Evolutionary conservation across 2,888 invertebrate species (phyloP).

Genomic region (Craniophora ligustri): DNA sequence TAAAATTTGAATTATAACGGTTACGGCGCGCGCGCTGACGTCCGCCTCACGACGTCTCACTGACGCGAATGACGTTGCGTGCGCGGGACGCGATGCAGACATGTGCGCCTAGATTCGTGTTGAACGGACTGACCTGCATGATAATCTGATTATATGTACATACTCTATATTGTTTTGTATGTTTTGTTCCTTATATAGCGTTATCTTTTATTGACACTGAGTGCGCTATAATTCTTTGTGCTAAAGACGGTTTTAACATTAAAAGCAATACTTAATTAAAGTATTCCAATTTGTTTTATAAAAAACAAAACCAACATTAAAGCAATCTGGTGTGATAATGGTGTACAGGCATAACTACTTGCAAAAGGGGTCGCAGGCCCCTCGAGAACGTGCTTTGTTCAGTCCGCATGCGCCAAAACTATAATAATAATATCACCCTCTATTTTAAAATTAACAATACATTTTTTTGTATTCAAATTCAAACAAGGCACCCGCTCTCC

Average conservation of each 20-base stretch:
- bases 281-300: constrained; percentile 37
- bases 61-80: constrained; percentile 79
- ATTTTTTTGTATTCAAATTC: constrained; percentile 47
- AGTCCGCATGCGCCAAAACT: constrained; percentile 61
- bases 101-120: constrained; percentile 72
- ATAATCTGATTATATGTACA: constrained; percentile 84
- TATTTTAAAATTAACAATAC: constrained; percentile 43
- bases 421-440: constrained; percentile 62
- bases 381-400: constrained; percentile 66
- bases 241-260: constrained; percentile 25
- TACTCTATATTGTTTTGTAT: constrained; percentile 69
- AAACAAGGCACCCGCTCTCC: constrained; percentile 17
- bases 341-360: constrained; percentile 63
- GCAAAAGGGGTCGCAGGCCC: constrained; percentile 68
- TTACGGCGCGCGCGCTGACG: constrained; percentile 73
- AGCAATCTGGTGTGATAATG: constrained; percentile 57
- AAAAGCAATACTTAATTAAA: constrained; percentile 42
- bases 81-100: constrained; percentile 43
- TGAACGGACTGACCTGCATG: constrained; percentile 76
- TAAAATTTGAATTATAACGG: constrained; percentile 75
- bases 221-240: constrained; percentile 29
- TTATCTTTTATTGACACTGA: constrained; percentile 48
- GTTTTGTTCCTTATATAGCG: constrained; percentile 65
- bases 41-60: constrained; percentile 68
- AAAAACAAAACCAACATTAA: constrained; percentile 55